Evolutionary conservation across 2,888 invertebrate species (phyloP).

Genomic region (Athripsodes cinereus): DNA sequence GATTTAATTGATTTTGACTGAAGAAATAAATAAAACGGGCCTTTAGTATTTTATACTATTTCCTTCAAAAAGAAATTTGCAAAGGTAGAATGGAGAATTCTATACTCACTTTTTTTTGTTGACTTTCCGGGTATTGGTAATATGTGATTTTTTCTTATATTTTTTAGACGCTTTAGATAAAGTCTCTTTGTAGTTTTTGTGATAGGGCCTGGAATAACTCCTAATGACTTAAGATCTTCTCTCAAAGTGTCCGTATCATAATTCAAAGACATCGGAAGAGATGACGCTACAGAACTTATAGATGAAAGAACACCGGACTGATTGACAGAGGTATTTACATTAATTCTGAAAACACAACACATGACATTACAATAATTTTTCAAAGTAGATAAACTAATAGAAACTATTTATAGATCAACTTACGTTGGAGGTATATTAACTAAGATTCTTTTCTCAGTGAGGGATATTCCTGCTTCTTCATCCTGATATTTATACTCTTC

Average conservation of each 20-base stretch:
- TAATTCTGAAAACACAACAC: neutral
- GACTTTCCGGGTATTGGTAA: conserved; percentile 28
- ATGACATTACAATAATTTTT: too few relatives aligned
- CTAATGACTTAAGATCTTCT: conserved; percentile 57
- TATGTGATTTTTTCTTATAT: conserved; percentile 44
- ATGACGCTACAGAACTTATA: conserved; percentile 41
- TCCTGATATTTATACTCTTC: conserved; percentile 75
- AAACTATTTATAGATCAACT: too few relatives aligned
- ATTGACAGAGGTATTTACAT: neutral
- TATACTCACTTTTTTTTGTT: conserved; percentile 15
- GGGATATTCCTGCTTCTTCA: conserved; percentile 60
- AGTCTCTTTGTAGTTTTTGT: conserved; percentile 67
- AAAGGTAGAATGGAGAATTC: too few relatives aligned
- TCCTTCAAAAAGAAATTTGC: too few relatives aligned
- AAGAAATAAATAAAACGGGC: too few relatives aligned
- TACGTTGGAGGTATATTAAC: conserved; percentile 40
- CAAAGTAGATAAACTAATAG: too few relatives aligned
- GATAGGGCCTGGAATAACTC: conserved; percentile 76
- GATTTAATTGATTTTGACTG: too few relatives aligned
- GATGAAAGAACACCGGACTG: conserved; percentile 30
- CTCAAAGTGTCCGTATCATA: conserved; percentile 63
- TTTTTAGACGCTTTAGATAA: conserved; percentile 67
- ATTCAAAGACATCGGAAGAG: conserved; percentile 55
- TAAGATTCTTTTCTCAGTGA: conserved; percentile 59
- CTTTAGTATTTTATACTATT: too few relatives aligned